These are phyloP conservation scores for Dolichallabes microphthalmus DNA, from an alignment of 2,113 vertebrate genomes.

Conservation along the genomic window DNA sequence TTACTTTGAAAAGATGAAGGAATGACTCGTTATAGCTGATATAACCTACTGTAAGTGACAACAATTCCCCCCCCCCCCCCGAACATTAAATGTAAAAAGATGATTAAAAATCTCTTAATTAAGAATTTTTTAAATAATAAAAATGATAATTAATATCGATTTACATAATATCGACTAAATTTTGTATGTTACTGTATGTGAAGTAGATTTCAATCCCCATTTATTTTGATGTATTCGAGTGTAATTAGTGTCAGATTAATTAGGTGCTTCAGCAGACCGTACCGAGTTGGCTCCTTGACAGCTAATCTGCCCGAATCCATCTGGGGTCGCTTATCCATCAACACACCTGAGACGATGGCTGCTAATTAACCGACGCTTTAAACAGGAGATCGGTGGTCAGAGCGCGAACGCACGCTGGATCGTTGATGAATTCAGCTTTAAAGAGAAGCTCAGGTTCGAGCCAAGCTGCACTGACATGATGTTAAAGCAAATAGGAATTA, in stretches of 20 bases:
- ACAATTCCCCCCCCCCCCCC: neutral
- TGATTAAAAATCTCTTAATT: neutral
- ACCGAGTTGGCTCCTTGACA: neutral
- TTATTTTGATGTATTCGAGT: neutral
- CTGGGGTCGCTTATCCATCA: constrained; percentile 17
- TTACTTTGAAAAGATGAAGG: neutral
- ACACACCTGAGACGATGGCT: neutral
- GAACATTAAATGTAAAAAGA: neutral
- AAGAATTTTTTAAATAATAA: neutral
- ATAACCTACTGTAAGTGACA: neutral
- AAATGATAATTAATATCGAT: neutral
- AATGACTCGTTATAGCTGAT: neutral
- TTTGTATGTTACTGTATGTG: neutral
- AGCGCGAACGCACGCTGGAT: neutral
- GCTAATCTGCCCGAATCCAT: neutral
- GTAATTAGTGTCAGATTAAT: neutral
- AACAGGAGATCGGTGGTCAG: neutral
- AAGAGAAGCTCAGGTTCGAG: neutral
- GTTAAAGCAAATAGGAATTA: neutral
- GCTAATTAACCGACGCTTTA: neutral
- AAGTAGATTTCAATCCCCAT: neutral
- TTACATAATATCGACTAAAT: neutral
- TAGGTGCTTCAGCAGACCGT: neutral
- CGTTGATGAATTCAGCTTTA: neutral
- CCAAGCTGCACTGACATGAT: neutral